A percentile compares a stretch with the other conserved stretches of the same genome.
Conservation (phyloP, 2,888 invertebrate species). For the Rhimphoctona megacephalus region DNA sequence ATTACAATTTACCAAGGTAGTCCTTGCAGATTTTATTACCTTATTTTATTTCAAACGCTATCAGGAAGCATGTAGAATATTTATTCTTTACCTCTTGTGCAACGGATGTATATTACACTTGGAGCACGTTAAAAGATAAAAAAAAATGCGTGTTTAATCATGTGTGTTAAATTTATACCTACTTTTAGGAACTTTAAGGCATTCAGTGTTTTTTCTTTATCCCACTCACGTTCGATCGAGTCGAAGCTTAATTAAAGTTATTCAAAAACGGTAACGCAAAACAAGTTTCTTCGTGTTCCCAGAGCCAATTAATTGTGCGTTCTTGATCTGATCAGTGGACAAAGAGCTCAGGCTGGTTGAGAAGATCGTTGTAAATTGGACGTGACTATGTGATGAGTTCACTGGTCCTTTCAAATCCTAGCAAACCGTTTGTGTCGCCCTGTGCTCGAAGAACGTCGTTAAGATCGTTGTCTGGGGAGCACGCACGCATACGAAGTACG, state of each 20-base stretch:
- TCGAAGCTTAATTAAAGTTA: slow-evolving; percentile 10
- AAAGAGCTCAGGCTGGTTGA: slow-evolving; percentile 45
- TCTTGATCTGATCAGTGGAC: slow-evolving; percentile 48
- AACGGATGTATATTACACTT: neutral
- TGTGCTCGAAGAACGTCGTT: slow-evolving; percentile 73
- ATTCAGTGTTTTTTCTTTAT: neutral
- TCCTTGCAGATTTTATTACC: slow-evolving; percentile 44
- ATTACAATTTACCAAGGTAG: slow-evolving; percentile 61
- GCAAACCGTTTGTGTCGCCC: slow-evolving; percentile 70
- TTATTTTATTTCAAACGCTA: slow-evolving; percentile 58
- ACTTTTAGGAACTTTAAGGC: neutral
- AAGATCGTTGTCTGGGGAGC: slow-evolving; percentile 78
- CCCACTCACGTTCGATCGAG: neutral
- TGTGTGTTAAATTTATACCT: neutral
- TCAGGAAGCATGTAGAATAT: slow-evolving; percentile 54
- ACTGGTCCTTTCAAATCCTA: slow-evolving; percentile 67
- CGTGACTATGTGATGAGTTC: slow-evolving; percentile 59
- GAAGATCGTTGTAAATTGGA: slow-evolving; percentile 53
- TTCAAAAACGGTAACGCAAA: slow-evolving; percentile 5
- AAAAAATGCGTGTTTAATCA: neutral
- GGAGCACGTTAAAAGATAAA: neutral
- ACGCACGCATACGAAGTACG: slow-evolving; percentile 47
- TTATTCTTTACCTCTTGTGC: slow-evolving; percentile 32
- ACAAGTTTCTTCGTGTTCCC: slow-evolving; percentile 22
- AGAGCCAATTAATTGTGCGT: slow-evolving; percentile 59